These are phyloP conservation scores for Sesamia inferens DNA, from an alignment of 2,888 invertebrate genomes.

Conservation along the genomic window DNA sequence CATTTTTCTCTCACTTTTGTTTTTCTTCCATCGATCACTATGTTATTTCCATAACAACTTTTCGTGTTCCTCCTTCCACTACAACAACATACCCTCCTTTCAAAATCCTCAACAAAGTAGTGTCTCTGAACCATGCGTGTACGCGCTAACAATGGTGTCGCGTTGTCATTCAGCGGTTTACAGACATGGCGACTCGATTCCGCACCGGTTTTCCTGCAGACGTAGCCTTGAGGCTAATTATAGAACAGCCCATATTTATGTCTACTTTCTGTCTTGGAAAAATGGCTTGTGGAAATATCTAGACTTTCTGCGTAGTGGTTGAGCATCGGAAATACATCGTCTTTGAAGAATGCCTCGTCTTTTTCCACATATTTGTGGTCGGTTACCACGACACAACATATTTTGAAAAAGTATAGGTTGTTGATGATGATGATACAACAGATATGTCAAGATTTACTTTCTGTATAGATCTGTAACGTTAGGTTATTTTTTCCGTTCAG, in stretches of 20 bases:
- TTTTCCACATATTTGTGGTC: too few species aligned
- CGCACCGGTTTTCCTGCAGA: constrained; percentile 60
- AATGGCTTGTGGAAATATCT: constrained; percentile 27
- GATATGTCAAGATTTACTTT: background rate
- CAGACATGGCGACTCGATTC: constrained; percentile 50
- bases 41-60: background rate
- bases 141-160: constrained; percentile 30
- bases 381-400: background rate
- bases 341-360: background rate
- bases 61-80: background rate
- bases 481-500: background rate
- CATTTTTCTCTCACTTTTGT: background rate
- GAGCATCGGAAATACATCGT: background rate
- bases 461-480: background rate
- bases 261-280: constrained; percentile 39
- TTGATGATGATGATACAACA: background rate
- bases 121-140: constrained; percentile 13
- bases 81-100: constrained; percentile 1
- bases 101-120: constrained; percentile 17
- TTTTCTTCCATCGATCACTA: too few species aligned
- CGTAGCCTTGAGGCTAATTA: constrained; percentile 64
- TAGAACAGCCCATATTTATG: constrained; percentile 56
- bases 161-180: constrained; percentile 55
- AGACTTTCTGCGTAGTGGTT: background rate
- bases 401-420: background rate